Base-by-base conservation (phyloP, 1,140 invertebrate genomes). In the Drosophila paulistorum region DNA sequence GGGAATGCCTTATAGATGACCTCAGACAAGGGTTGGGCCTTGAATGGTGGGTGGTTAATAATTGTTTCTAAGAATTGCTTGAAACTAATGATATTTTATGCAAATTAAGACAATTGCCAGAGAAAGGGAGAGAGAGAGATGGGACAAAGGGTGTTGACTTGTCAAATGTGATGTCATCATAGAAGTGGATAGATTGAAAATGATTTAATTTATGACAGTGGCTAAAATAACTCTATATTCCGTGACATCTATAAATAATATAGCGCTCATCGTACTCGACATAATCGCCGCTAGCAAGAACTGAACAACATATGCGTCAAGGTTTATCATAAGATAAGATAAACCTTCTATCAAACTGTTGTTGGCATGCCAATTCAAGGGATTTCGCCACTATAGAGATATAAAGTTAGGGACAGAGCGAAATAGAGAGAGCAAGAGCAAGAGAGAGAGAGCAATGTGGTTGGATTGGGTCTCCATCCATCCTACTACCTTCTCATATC, bases 1-100 rank as follows among this genome's bases (percentile, higher is more conserved):
- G 63, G 61, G 60, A 81, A 77, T 77, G 76, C 59, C 79, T 83
- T 87, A 59, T 74, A 80, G 77, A 75, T 87, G 83, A 87, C 84
- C 84, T 87, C 84, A 87, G 60, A 42, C 14, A 45, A 17, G 26
- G 57, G 23, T 59, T 66, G 37, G 61, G 67, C 59, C 45, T 39
- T 42, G 42, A 23, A 33, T 17, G 35, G 26, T 20, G 14, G n/a
- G 7, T 14, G 7, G 6, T 45, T 45, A 3, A 7, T 7, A 1
- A 7, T 57, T 30, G 9, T 1, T n/a, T 37, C 9, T 42, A 30
- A 39, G 20, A 13, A 35, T 39, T 37, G n/a, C 5, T 30, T 30
- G 55, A 13, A 41, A 37, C 41, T 37, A 59, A 70, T 72, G 70
- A 71, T 64, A 65, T 68, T 72, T 69, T 65, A 41, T 42, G 33